Evolutionary conservation across 30 jellyfish, hydroid and myxozoan genomes (phyloP).

Genomic region (Rhopilema esculentum): DNA sequence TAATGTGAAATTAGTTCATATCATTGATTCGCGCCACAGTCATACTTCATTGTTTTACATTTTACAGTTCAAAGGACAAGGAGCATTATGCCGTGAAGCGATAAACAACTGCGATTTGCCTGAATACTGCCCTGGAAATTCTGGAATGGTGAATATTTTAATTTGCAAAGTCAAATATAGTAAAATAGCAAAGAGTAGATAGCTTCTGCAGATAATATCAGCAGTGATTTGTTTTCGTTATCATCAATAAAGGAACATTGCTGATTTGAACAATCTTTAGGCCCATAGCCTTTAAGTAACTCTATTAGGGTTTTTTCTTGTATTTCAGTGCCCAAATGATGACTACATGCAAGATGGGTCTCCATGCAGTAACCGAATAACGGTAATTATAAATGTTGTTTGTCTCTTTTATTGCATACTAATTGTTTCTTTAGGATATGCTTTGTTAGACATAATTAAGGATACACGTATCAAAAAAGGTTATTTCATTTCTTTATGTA

Average conservation of each 20-base stretch:
- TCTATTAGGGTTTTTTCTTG: no score
- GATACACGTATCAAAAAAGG: no score
- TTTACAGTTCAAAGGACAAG: slow-evolving; percentile 13
- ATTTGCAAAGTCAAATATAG: no score
- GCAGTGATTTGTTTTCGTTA: no score
- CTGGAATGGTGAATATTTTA: slow-evolving; percentile 53
- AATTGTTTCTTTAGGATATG: not conserved
- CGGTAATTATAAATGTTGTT: slow-evolving; percentile 11
- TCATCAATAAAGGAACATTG: no score
- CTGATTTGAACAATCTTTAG: not conserved
- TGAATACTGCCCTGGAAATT: slow-evolving; percentile 89
- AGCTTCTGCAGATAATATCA: no score
- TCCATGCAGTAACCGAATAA: slow-evolving; percentile 36
- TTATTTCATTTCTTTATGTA: no score
- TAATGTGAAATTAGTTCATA: no score
- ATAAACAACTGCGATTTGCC: slow-evolving; percentile 84
- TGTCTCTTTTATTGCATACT: not conserved
- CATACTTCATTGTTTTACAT: not conserved
- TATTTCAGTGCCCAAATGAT: slow-evolving; percentile 81
- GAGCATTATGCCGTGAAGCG: slow-evolving; percentile 60
- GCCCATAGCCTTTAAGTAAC: no score
- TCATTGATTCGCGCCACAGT: no score
- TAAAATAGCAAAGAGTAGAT: no score
- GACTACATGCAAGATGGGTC: slow-evolving; percentile 59
- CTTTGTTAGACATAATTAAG: no score